Evolutionary conservation across 2,888 invertebrate species (phyloP).

Genomic region (Lasioglossum marginatum): DNA sequence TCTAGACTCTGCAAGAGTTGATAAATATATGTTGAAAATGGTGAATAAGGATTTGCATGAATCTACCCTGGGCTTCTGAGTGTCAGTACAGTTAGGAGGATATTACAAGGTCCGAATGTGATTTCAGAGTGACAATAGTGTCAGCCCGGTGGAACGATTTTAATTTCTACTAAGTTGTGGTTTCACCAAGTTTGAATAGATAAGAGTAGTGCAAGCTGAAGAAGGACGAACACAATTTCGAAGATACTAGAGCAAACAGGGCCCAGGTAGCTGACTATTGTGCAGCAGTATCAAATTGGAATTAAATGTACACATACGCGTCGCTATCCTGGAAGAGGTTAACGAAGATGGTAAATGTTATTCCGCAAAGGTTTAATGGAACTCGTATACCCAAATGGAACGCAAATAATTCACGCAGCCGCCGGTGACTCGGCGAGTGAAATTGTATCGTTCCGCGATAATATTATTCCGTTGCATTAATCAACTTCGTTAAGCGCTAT

Average conservation of each 20-base stretch:
- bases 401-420: neutral
- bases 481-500: neutral
- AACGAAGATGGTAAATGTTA: neutral
- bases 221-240: neutral
- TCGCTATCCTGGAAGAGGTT: neutral
- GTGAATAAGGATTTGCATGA: neutral
- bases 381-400: neutral
- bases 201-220: no score
- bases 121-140: neutral
- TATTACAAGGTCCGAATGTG: neutral
- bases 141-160: neutral
- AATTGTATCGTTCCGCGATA: neutral
- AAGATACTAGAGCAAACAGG: neutral
- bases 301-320: neutral
- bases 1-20: no score
- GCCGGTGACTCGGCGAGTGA: neutral
- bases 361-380: neutral
- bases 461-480: constrained; percentile 8
- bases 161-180: neutral
- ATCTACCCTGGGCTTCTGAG: neutral
- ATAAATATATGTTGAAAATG: neutral
- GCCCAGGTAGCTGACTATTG: neutral
- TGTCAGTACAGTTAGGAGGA: no score
- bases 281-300: neutral
- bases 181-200: neutral